These are phyloP conservation scores for Cottoperca gobio DNA, from an alignment of 2,797 vertebrate genomes.

Conservation along the genomic window DNA sequence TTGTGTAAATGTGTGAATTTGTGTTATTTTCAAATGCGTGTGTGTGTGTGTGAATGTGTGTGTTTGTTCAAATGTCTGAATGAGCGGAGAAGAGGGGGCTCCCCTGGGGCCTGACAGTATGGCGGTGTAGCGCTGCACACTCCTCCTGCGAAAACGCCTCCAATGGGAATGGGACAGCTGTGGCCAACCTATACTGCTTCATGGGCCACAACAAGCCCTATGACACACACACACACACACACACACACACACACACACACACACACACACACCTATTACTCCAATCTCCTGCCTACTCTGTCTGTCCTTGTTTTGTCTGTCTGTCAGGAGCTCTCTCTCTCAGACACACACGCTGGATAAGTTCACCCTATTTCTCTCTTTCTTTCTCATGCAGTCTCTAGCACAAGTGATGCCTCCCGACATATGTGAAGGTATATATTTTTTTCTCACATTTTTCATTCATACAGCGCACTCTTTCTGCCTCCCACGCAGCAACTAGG, in stretches of 20 bases:
- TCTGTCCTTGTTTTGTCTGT: constrained; percentile 65
- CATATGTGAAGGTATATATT: constrained; percentile 24
- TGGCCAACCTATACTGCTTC: constrained; percentile 83
- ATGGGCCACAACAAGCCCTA: constrained; percentile 81
- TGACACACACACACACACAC: constrained; percentile 65
- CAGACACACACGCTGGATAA: constrained; percentile 36
- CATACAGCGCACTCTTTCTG: constrained; percentile 38
- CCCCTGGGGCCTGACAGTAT: constrained; percentile 85
- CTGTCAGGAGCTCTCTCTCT: constrained; percentile 39
- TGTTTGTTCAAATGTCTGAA: constrained; percentile 46
- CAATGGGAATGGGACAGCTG: constrained; percentile 84
- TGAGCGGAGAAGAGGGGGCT: constrained; percentile 70
- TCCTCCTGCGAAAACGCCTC: constrained; percentile 81
- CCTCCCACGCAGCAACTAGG: constrained; percentile 42
- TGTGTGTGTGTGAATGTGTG: constrained; percentile 37
- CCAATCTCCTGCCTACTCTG: constrained; percentile 55
- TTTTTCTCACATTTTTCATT: constrained; percentile 34
- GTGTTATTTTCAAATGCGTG: constrained; percentile 58
- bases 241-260: constrained; percentile 59
- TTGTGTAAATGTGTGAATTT: constrained; percentile 73
- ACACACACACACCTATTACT: constrained; percentile 52
- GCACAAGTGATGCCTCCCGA: constrained; percentile 50
- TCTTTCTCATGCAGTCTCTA: constrained; percentile 42
- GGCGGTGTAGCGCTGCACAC: constrained; percentile 75
- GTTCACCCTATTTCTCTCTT: constrained; percentile 23